Conservation (phyloP, 2,888 invertebrate genomes). For the Stenodera caucasica region DNA sequence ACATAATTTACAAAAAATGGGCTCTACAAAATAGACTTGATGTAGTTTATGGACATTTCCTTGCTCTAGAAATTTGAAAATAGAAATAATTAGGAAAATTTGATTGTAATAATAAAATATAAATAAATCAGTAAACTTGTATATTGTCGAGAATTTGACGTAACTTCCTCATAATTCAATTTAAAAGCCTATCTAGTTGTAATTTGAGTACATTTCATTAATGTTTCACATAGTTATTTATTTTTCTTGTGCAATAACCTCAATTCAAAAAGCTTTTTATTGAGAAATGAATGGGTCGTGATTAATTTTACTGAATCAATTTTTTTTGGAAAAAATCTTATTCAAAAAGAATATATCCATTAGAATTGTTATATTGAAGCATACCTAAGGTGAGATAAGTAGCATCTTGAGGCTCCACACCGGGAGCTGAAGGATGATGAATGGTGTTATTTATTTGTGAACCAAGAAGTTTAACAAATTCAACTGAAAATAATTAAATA, state of each 20-base stretch:
- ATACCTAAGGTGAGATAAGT: background rate
- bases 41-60: constrained; percentile 54
- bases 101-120: background rate
- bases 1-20: constrained; percentile 61
- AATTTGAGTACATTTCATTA: background rate
- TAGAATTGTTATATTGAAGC: no score
- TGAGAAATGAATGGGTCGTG: no score
- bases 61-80: constrained; percentile 37
- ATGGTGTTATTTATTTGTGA: constrained; percentile 53
- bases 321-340: no score
- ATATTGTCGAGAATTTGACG: background rate
- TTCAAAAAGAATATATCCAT: no score
- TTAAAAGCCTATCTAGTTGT: background rate
- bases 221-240: background rate
- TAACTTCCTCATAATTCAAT: background rate
- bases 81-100: constrained; percentile 4
- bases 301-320: no score
- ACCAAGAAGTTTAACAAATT: constrained; percentile 51
- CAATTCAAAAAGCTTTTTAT: background rate
- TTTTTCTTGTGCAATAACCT: background rate
- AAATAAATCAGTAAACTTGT: constrained; percentile 23
- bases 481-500: constrained; percentile 41
- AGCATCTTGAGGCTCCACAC: constrained; percentile 44
- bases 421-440: constrained; percentile 53
- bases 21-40: constrained; percentile 59